phyloP scores from a whole-genome alignment of 2,113 vertebrate species.

The Dermatemys mawii region DNA sequence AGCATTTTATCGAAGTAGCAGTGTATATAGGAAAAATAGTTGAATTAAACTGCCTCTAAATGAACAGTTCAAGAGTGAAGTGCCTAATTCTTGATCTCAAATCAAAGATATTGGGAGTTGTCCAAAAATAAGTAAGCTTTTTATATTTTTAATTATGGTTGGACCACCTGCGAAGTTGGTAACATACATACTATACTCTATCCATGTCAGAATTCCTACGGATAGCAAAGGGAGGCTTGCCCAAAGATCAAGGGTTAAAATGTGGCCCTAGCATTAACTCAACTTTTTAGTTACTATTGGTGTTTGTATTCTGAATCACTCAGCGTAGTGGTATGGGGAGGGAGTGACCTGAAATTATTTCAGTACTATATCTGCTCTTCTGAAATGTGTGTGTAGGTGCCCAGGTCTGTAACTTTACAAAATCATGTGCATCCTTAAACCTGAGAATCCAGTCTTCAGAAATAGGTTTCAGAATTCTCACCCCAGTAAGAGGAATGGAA shows the following conservation, averaged over 20 bases:
- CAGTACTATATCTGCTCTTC: neutral
- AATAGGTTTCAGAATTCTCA: neutral
- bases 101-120: neutral
- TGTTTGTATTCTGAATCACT: neutral
- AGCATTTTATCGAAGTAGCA: no score
- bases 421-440: neutral
- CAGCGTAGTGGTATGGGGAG: neutral
- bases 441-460: neutral
- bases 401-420: neutral
- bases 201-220: neutral
- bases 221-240: neutral
- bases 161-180: neutral
- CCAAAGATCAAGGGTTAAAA: neutral
- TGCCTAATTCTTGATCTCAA: neutral
- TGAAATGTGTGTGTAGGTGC: neutral
- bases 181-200: neutral
- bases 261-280: neutral
- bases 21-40: neutral
- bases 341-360: neutral
- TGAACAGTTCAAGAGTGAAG: neutral
- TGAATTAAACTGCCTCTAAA: neutral
- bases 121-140: no score
- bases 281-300: neutral
- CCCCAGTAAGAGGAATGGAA: neutral
- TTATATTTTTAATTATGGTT: neutral